These are phyloP conservation scores for Urocynchramus pylzowi DNA, from an alignment of 2,113 vertebrate species.

Conservation along the genomic window DNA sequence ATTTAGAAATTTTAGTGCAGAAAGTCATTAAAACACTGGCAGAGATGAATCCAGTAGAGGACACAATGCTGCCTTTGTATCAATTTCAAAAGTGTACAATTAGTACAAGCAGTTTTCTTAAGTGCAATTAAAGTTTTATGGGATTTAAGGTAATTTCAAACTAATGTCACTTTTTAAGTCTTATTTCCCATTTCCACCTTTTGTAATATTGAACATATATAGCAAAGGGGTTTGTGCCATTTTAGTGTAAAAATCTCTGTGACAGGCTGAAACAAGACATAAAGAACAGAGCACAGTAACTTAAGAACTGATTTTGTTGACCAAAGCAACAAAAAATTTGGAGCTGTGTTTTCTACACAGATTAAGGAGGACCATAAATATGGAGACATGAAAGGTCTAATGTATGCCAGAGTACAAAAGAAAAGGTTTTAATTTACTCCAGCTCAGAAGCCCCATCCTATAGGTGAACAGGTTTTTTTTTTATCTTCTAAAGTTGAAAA, in stretches of 20 bases:
- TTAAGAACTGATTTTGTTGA: not conserved
- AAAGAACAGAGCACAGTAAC: not conserved
- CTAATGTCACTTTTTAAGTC: not conserved
- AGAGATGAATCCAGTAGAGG: not conserved
- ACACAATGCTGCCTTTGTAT: not conserved
- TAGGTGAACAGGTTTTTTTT: not conserved
- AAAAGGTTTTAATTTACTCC: not conserved
- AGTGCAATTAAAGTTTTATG: not conserved
- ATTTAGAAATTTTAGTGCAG: not conserved
- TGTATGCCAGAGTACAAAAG: not conserved
- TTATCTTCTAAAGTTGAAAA: not conserved
- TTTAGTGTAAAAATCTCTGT: not conserved
- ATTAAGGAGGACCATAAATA: not conserved
- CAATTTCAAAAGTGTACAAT: not conserved
- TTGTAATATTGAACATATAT: not conserved
- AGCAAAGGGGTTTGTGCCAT: not conserved
- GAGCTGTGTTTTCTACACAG: not conserved
- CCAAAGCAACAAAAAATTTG: not conserved
- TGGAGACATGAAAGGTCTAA: not conserved
- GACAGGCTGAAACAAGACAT: not conserved
- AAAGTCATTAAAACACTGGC: not conserved
- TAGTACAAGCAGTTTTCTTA: not conserved
- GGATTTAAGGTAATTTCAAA: not conserved
- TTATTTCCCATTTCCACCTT: not conserved
- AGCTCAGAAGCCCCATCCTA: not conserved